Conservation (phyloP, 2,888 invertebrate species). For the Bruchidius siliquastri region DNA sequence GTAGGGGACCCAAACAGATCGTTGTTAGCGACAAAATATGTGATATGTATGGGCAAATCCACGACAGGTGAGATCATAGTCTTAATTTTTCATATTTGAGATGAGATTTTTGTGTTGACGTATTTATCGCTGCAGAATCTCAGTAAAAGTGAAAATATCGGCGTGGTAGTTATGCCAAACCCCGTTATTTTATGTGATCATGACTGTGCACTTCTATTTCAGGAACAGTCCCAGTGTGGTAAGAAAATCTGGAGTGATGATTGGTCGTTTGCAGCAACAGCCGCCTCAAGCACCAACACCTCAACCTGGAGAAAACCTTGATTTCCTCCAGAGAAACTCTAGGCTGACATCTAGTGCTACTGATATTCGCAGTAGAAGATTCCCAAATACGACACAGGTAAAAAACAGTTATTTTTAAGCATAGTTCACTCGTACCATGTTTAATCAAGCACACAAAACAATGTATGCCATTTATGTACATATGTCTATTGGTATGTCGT, state of each 20-base stretch:
- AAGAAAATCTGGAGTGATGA: constrained; percentile 38
- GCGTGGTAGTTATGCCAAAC: too few relatives aligned
- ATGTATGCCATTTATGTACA: too few relatives aligned
- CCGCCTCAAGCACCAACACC: constrained; percentile 14
- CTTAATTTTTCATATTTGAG: too few relatives aligned
- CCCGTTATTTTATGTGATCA: too few relatives aligned
- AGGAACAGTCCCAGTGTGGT: constrained; percentile 20
- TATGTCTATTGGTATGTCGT: too few relatives aligned
- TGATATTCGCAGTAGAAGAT: constrained; percentile 30
- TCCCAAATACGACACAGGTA: not conserved
- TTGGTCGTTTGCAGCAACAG: constrained; percentile 39
- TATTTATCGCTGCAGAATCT: too few relatives aligned
- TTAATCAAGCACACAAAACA: too few relatives aligned
- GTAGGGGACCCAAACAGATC: constrained; percentile 23
- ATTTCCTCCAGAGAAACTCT: constrained; percentile 39
- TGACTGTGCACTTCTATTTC: too few relatives aligned
- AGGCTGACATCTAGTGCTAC: constrained; percentile 45
- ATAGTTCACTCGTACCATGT: too few relatives aligned
- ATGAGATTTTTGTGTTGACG: too few relatives aligned
- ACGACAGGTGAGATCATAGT: constrained; percentile 30
- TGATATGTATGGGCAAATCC: constrained; percentile 47
- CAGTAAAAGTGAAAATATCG: too few relatives aligned
- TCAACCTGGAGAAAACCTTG: not conserved
- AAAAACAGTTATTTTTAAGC: not conserved
- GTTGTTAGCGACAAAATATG: constrained; percentile 43